Conservation (phyloP, 2,888 invertebrate species). For the Pachymerium ferrugineum region DNA sequence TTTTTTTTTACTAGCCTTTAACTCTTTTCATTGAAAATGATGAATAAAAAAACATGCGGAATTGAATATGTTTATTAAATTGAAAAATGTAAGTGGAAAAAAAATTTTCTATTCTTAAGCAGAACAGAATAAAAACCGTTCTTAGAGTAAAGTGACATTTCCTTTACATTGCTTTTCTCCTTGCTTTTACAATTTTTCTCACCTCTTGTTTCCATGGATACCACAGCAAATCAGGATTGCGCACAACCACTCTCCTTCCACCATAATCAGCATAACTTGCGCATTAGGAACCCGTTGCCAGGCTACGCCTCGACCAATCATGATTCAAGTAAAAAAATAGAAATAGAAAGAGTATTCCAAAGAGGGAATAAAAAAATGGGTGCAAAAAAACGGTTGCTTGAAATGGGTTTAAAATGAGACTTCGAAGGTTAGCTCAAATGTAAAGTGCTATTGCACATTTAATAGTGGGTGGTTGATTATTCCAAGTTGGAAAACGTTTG, state of each 20-base stretch:
- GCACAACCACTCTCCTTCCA: constrained; percentile 14
- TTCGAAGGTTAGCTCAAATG: background rate
- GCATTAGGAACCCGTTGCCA: constrained; percentile 4
- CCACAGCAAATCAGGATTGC: constrained; percentile 8
- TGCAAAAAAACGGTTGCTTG: background rate
- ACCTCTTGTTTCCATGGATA: constrained; percentile 21
- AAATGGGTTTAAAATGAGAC: background rate
- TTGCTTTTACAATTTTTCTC: background rate
- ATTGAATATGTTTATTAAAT: background rate
- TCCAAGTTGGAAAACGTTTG: constrained; percentile 4
- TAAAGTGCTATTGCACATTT: background rate
- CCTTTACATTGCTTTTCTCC: background rate
- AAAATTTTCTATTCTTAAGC: too few species aligned
- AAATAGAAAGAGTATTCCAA: background rate
- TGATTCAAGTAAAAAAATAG: background rate
- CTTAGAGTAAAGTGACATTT: background rate
- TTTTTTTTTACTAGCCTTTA: too few species aligned
- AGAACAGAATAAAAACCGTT: background rate
- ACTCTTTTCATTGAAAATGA: too few species aligned
- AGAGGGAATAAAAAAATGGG: background rate
- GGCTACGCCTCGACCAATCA: constrained; percentile 8
- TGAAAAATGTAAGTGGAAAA: background rate
- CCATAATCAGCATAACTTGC: constrained; percentile 18
- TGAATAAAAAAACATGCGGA: too few species aligned
- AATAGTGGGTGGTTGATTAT: background rate